Evolutionary conservation across 2,113 vertebrate species (phyloP).

Genomic region (Hippocampus guttulatus): DNA sequence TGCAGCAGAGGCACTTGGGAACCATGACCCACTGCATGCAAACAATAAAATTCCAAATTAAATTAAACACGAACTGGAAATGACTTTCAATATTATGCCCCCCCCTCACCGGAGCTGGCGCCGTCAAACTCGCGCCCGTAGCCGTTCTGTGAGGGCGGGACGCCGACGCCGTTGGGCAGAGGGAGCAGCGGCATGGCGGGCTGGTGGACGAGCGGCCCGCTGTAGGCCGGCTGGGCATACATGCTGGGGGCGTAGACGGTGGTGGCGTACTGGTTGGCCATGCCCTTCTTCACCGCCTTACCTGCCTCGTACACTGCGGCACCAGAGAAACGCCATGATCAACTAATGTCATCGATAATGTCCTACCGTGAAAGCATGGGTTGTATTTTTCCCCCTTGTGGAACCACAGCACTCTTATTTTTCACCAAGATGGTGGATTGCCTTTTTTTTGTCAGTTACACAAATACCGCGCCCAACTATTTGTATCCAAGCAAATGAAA

Average conservation of each 20-base stretch:
- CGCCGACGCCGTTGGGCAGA: conserved; percentile 52
- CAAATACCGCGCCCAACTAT: neutral
- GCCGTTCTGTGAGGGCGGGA: conserved; percentile 55
- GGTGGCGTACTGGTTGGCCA: conserved; percentile 72
- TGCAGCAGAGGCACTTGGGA: conserved; percentile 83
- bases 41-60: neutral
- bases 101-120: conserved; percentile 77
- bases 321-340: neutral
- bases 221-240: conserved; percentile 73
- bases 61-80: neutral
- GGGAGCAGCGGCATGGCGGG: conserved; percentile 72
- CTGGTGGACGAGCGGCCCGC: conserved; percentile 44
- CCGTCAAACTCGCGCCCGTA: conserved; percentile 76
- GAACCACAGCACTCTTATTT: too few species aligned
- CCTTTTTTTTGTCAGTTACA: neutral
- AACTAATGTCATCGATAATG: neutral
- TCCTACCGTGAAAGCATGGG: neutral
- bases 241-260: conserved; percentile 74
- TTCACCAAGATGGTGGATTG: neutral
- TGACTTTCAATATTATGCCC: neutral
- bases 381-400: neutral
- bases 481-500: neutral
- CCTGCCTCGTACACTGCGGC: conserved; percentile 83
- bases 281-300: conserved; percentile 82
- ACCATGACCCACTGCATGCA: conserved; percentile 75